Evolutionary conservation across 2,888 invertebrate genomes (phyloP), one percentile per base, ranked within the genome.

Genomic region (Trypoxylon attenuatum): DNA sequence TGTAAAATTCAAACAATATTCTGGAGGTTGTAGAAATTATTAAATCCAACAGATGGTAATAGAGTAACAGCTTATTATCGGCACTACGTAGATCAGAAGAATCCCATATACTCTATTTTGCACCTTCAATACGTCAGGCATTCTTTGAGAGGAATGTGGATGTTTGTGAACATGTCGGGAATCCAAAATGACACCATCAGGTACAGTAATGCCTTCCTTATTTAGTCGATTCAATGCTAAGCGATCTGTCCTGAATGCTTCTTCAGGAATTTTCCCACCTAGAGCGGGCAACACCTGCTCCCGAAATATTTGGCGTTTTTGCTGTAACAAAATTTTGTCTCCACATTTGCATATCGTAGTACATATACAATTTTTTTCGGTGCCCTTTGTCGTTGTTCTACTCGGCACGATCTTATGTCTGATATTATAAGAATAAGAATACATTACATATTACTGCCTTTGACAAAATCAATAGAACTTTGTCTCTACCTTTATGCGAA

Each of bases 201-300:
- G 90, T 27, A 90, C 85, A 0, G 90, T 87, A 38, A 91, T 90
- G 16, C 91, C 91, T 73, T 91, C 90, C 76, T 91, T 90, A 81
- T 91, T 91, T 39, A 91, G 82, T 41, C 89, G 89, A 82, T 91
- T 91, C 27, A 91, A 81, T 38, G 89, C 89, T 43, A 91, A 82
- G 8, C 91, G 88, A 82, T 91, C 91, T 0, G 89, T 88, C 66
- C 89, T 87, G 71, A 91, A 91, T 5, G 91, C 91, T 39, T 90
- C 89, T 59, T 91, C 91, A 0, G 91, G 91, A 70, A 91, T 91
- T 82, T 91, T 91, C 0, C 91, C 91, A 29, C 91, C 91, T 27
- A 89, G 87, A 71, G 89, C 89, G 5, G 91, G 91, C 45, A 90
- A 78, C 15, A 91, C 89, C 80, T 91, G 89, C 75, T 92, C 91